These are phyloP conservation scores for Nesidiocoris tenuis DNA, from an alignment of 2,888 invertebrate genomes.

Conservation along the genomic window DNA sequence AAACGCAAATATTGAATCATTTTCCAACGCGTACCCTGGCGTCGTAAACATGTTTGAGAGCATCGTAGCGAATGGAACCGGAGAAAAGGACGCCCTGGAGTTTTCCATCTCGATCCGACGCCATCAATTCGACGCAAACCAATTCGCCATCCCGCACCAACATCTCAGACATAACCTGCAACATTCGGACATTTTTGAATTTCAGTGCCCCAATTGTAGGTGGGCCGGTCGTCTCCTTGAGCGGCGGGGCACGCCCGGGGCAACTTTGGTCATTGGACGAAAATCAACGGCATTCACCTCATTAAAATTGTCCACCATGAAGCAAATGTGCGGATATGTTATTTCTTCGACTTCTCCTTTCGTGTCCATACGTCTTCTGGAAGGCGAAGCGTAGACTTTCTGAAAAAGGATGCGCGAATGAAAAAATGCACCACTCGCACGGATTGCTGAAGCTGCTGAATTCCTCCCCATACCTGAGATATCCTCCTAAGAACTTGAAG, in stretches of 20 bases:
- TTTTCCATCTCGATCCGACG: constrained; percentile 79
- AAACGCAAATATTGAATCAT: not conserved
- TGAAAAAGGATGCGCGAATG: constrained; percentile 54
- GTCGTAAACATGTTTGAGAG: constrained; percentile 94
- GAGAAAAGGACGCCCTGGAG: constrained; percentile 94
- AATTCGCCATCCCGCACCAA: constrained; percentile 96
- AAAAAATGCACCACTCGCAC: not conserved
- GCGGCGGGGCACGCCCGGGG: too few species aligned
- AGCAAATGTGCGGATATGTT: constrained; percentile 98
- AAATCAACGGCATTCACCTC: constrained; percentile 76
- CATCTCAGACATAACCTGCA: constrained; percentile 92
- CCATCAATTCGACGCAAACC: constrained; percentile 97
- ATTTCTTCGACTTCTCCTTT: constrained; percentile 98
- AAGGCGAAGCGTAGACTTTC: constrained; percentile 95
- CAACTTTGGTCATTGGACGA: too few species aligned
- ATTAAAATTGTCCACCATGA: constrained; percentile 99
- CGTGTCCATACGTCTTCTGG: constrained; percentile 93
- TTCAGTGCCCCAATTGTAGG: not conserved
- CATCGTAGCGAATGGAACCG: constrained; percentile 96
- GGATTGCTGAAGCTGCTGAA: too few species aligned
- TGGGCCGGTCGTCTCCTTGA: too few species aligned
- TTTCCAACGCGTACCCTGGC: constrained; percentile 81
- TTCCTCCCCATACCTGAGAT: constrained; percentile 77
- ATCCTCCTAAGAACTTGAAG: constrained; percentile 91
- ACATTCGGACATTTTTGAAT: too few species aligned